A percentile compares a stretch with the other conserved stretches of the same genome.
These are phyloP conservation scores for Aphidius ervi DNA, from an alignment of 1,140 invertebrate species.

Conservation along the genomic window DNA sequence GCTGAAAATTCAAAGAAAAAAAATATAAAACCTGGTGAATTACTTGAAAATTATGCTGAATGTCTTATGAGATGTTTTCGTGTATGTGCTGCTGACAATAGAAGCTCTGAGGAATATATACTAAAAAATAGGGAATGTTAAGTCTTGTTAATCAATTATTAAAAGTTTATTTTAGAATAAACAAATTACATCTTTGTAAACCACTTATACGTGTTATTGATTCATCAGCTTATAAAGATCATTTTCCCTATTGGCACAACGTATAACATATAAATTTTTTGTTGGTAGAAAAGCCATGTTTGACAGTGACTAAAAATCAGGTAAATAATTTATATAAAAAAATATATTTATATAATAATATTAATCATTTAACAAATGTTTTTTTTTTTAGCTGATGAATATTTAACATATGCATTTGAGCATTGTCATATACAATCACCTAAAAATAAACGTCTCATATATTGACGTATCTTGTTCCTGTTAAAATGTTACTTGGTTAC, in stretches of 20 bases:
- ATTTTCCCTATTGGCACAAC: slow-evolving; percentile 76
- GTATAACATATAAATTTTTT: slow-evolving; percentile 95
- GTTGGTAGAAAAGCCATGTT: slow-evolving; percentile 97
- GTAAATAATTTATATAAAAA: slow-evolving; percentile 42
- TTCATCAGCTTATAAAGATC: slow-evolving; percentile 81
- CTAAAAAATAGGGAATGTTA: slow-evolving; percentile 94
- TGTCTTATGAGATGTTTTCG: slow-evolving; percentile 91
- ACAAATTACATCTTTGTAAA: slow-evolving; percentile 94
- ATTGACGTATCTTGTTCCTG: slow-evolving; percentile 93
- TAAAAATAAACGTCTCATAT: slow-evolving; percentile 88
- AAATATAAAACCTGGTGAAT: slow-evolving; percentile 65
- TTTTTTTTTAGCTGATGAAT: slow-evolving; percentile 75
- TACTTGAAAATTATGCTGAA: slow-evolving; percentile 91
- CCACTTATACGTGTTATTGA: slow-evolving; percentile 95
- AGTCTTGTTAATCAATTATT: slow-evolving; percentile 94
- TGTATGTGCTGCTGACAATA: slow-evolving; percentile 91
- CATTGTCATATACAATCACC: slow-evolving; percentile 77
- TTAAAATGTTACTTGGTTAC: slow-evolving; percentile 93
- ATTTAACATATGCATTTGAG: slow-evolving; percentile 88
- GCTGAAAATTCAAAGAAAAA: slow-evolving; percentile 62
- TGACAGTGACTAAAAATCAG: slow-evolving; percentile 88
- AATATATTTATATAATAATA: no score
- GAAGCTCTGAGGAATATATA: slow-evolving; percentile 75
- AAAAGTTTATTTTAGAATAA: slow-evolving; percentile 96
- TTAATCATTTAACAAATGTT: no score